Base-by-base conservation (phyloP, 2,888 invertebrate species). In the Strigamia transsilvanica region DNA sequence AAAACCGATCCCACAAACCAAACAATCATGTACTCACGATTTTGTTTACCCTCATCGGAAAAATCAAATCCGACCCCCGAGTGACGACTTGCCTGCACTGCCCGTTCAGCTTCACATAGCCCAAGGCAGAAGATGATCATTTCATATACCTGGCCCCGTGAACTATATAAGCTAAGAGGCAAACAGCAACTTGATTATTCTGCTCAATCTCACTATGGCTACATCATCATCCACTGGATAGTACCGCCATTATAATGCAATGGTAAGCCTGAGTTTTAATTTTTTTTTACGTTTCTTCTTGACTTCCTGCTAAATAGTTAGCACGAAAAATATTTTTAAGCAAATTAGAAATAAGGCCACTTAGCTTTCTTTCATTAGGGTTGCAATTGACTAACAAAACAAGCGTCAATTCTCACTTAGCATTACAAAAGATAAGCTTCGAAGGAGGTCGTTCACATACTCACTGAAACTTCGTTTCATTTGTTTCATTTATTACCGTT, bases 121-220 rank as follows among this genome's bases (percentile, higher is more conserved):
- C 51, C 51, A 51, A 51, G 51, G 51, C 51, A 51, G 51, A 51
- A 51, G 51, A 51, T 51, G 51, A 51, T 51, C 51, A 51, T 51
- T n/a, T 51, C n/a, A 51, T 51, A 51, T n/a, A 51, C 51, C 13
- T 51, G 51, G 51, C 51, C 51, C n/a, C 51, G 10, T 51, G 51
- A 51, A 51, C 51, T 51, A 51, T 51, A 51, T 51, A 51, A 51
- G 51, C 51, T 51, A 51, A 51, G 51, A 51, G n/a, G n/a, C 51
- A 51, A 51, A 51, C 15, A n/a, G 10, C n/a, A 51, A 9, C 15
- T 13, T n/a, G 51, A 51, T 51, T 51, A 51, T 12, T 51, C 51
- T 51, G 51, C 51, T 51, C 51, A 51, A 51, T 51, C 51, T 51
- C 51, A 51, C 5, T 51, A 51, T 51, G 51, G 51, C n/a, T 51